Evolutionary conservation across 2,888 invertebrate genomes (phyloP).

Genomic region (Ametastegia equiseti): DNA sequence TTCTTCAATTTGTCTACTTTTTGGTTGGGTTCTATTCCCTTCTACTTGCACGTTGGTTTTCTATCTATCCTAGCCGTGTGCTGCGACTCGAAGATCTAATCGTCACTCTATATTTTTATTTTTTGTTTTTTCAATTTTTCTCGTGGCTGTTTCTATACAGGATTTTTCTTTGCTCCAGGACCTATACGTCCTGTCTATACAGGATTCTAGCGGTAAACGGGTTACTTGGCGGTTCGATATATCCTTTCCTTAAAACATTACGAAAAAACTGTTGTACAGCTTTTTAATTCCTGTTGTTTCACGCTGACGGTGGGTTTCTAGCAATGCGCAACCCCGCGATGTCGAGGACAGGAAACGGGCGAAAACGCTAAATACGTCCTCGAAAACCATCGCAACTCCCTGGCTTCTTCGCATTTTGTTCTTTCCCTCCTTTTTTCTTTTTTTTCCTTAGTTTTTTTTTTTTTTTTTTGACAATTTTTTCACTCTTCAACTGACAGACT

Average conservation of each 20-base stretch:
- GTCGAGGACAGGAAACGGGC: conserved; percentile 73
- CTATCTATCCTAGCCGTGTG: background rate
- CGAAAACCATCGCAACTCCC: conserved; percentile 73
- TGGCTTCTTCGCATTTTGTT: conserved; percentile 60
- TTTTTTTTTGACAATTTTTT: background rate
- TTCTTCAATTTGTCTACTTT: background rate
- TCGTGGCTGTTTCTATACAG: background rate
- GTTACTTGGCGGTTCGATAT: background rate
- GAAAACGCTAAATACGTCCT: conserved; percentile 74
- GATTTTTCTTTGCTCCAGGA: background rate
- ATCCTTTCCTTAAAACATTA: conserved; percentile 84
- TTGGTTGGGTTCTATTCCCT: background rate
- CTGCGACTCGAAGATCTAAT: background rate
- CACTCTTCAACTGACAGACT: background rate
- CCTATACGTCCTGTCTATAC: conserved; percentile 20
- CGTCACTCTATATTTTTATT: background rate
- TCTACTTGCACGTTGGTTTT: conserved; percentile 15
- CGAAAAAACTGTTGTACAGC: conserved; percentile 92
- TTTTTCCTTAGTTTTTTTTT: background rate
- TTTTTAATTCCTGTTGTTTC: conserved; percentile 92
- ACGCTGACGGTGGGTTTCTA: conserved; percentile 89
- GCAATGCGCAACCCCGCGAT: conserved; percentile 79
- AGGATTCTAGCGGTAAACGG: conserved; percentile 37
- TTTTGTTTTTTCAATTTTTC: background rate
- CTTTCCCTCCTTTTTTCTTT: background rate